Evolutionary conservation across 2,797 vertebrate genomes (phyloP).

Genomic region (Acanthiza pusilla): DNA sequence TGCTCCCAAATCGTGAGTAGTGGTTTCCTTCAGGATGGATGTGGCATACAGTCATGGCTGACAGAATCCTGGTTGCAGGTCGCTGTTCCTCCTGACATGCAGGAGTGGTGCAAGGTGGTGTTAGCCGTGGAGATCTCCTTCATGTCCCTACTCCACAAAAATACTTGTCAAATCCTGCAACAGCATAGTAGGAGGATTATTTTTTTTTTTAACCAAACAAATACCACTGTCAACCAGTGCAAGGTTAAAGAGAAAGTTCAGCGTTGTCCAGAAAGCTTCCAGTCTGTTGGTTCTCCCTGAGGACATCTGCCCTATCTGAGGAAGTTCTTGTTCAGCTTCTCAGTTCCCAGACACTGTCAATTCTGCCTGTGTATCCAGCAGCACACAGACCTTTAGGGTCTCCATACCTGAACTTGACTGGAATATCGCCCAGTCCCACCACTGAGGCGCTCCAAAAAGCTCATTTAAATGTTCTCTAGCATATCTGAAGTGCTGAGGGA

Average conservation of each 20-base stretch:
- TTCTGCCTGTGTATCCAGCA: neutral
- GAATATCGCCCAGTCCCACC: accelerated
- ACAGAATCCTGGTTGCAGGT: neutral
- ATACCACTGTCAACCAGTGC: neutral
- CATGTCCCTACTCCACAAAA: neutral
- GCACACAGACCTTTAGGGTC: neutral
- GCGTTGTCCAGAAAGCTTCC: neutral
- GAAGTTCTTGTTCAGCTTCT: neutral
- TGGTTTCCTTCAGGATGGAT: accelerated
- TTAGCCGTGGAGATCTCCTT: no score
- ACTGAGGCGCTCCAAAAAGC: neutral
- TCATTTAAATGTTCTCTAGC: neutral
- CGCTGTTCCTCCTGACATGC: accelerated
- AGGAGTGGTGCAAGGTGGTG: neutral
- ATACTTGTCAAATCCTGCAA: neutral
- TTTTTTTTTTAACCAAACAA: neutral
- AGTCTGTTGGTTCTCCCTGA: neutral
- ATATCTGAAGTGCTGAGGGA: neutral
- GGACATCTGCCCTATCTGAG: neutral
- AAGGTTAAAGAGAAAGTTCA: neutral
- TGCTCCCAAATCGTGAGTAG: slow-evolving; percentile 83
- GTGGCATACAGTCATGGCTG: accelerated
- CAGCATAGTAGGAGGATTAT: accelerated
- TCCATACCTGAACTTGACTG: neutral
- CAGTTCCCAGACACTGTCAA: neutral